Evolutionary conservation across 2,888 invertebrate genomes (phyloP), one percentile per base, ranked within the genome.

Genomic region (Neoitamus cyanurus): DNA sequence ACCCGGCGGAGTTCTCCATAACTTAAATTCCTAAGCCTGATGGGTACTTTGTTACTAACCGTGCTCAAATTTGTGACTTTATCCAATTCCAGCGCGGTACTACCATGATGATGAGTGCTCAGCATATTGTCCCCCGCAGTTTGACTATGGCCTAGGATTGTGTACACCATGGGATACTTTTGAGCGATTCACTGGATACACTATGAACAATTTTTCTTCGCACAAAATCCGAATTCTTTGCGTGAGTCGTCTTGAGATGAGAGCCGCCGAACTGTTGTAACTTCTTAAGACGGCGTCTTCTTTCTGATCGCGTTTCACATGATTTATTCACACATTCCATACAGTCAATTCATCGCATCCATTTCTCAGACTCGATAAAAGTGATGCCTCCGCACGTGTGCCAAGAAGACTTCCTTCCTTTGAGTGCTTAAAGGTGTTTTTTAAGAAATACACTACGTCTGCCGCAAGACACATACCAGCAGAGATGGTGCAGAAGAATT

Each of bases 31-130:
- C n/a, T 3, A n/a, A n/a, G 3, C 6, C n/a, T 42, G 42, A 3
- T 42, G 15, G 9, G 9, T 9, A 58, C 1, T 58, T 58, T 1
- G 58, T 0, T 77, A 88, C 90, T 89, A 87, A 90, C 90, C 89
- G 90, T 90, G 87, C 89, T 90, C 87, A 90, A 88, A 88, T 90
- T 90, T 85, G 90, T 91, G 83, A 90, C 88, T 88, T 91, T 90
- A 88, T 90, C 91, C 88, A 90, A 87, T 87, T 90, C 90, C 86
- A 90, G 87, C 80, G 90, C 89, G 87, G 90, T 89, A 87, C 90
- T 91, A 88, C 90, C 90, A 83, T 90, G 90, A 89, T 91, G 90
- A 89, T 91, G 90, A 88, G 90, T 90, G 84, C 90, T 91, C 89
- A 90, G 89, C 90, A 90, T 90, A 86, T 90, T 90, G 88, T 85